Percentiles rank a stretch among this genome's conserved stretches.
Evolutionary conservation across 2,113 vertebrate genomes (phyloP).

Genomic region (Urocynchramus pylzowi): DNA sequence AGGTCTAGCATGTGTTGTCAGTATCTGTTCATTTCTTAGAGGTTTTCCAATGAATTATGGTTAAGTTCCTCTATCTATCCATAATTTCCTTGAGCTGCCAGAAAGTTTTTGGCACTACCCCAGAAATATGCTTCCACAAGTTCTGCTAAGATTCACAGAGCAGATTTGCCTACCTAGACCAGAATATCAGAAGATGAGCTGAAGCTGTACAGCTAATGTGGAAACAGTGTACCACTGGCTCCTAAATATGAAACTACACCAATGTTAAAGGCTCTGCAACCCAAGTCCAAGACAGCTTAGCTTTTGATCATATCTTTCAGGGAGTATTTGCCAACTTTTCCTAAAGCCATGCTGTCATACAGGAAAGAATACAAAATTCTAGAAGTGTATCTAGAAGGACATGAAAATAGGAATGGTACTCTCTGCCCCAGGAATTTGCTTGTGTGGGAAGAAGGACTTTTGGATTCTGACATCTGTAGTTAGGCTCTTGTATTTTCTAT

Average conservation of each 20-base stretch:
- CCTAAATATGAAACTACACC: neutral
- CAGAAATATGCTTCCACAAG: conserved; percentile 27
- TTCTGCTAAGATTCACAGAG: conserved; percentile 41
- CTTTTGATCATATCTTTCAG: neutral
- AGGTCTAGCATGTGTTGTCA: conserved; percentile 57
- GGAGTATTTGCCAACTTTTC: neutral
- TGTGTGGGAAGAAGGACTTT: neutral
- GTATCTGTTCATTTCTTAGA: conserved; percentile 51
- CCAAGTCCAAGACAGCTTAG: neutral
- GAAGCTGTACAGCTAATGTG: neutral
- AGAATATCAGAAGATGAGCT: conserved; percentile 24
- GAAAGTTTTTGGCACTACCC: conserved; percentile 12
- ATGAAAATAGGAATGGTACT: neutral
- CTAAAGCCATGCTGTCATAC: neutral
- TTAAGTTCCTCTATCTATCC: conserved; percentile 11
- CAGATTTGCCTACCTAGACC: conserved; percentile 31
- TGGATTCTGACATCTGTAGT: neutral
- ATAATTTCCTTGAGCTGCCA: conserved; percentile 34
- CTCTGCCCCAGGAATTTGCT: neutral
- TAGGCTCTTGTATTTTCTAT: neutral
- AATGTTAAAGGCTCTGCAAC: neutral
- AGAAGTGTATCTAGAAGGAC: neutral
- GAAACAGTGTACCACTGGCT: neutral
- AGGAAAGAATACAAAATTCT: neutral
- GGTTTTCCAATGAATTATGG: conserved; percentile 52